Base-by-base conservation (phyloP, 2,797 vertebrate genomes). In the Typhlichthys eigenmanni region DNA sequence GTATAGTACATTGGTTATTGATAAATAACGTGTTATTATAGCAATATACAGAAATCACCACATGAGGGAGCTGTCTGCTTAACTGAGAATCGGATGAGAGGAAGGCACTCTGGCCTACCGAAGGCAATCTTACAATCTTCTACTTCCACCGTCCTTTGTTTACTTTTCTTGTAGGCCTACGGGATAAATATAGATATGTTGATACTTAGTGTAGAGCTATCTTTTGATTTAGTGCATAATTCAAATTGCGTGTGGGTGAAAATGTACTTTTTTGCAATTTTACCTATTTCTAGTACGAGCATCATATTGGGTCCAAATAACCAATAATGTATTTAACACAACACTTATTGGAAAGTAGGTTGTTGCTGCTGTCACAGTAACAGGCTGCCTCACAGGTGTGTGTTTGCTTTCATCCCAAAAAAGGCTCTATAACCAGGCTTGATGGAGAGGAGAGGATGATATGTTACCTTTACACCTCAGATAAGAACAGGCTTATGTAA, bases 401-500 rank as follows among this genome's bases (percentile, higher is more conserved):
- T 72, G 19, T 19, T 19, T 19, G 1, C 17, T 2, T 19, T 3
- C 19, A 75, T 71, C 52, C 68, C 67, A 67, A 70, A 79, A 71
- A 13, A n/a, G 58, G 53, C 61, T 64, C 57, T 56, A 38, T 62
- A 64, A 79, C 64, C 60, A 43, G 59, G 32, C 50, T 67, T 75
- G 74, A 74, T 71, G 64, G 61, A 54, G 32, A 1, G 66, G 4
- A 19, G 60, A 72, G 67, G 60, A 73, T 67, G 64, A 65, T 70
- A 55, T 69, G 68, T 48, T 77, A 70, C 82, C 19, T 47, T 67
- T 65, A 56, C 66, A 13, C 66, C 3, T 56, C 29, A 16, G 55
- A 67, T 76, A 49, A 77, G 82, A 85, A 84, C 70, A 75, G 54
- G 82, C 82, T 90, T 87, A 88, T 68, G 79, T 71, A 88, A 91